These are phyloP conservation scores for Phylloscopus trochilus DNA, from an alignment of 2,113 vertebrate species.

Conservation along the genomic window DNA sequence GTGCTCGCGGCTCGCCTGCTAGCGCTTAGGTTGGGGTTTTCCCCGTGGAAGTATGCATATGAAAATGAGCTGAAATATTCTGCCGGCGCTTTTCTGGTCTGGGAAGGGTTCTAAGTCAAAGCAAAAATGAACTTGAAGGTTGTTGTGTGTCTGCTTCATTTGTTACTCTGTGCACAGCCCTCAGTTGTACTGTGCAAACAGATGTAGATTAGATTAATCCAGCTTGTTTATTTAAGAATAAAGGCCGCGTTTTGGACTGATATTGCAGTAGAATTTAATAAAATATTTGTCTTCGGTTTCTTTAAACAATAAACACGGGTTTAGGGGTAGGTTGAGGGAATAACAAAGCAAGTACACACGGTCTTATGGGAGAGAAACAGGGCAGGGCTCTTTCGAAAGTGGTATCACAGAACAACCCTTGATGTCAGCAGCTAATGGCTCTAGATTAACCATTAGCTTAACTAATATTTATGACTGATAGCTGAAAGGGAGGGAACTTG, in stretches of 20 bases:
- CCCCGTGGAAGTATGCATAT: background rate
- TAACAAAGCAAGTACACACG: background rate
- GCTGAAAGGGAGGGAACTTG: background rate
- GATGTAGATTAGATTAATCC: background rate
- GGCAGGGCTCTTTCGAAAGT: background rate
- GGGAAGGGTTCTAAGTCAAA: background rate
- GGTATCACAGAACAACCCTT: background rate
- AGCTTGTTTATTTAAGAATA: background rate
- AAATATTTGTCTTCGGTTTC: background rate
- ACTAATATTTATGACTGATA: background rate
- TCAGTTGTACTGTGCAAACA: background rate
- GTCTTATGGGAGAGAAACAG: background rate
- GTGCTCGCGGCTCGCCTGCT: background rate
- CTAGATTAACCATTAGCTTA: background rate
- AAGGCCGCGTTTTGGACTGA: background rate
- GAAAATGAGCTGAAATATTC: background rate
- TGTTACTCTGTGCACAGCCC: background rate
- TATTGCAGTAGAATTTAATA: background rate
- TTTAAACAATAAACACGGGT: background rate
- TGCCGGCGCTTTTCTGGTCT: background rate
- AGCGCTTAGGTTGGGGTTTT: background rate
- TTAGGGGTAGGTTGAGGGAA: background rate
- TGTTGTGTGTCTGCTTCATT: background rate
- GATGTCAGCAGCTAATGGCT: background rate
- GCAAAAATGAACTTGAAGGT: background rate